These are phyloP conservation scores for Elysia chlorotica DNA, from an alignment of 1,140 invertebrate genomes.

Conservation along the genomic window DNA sequence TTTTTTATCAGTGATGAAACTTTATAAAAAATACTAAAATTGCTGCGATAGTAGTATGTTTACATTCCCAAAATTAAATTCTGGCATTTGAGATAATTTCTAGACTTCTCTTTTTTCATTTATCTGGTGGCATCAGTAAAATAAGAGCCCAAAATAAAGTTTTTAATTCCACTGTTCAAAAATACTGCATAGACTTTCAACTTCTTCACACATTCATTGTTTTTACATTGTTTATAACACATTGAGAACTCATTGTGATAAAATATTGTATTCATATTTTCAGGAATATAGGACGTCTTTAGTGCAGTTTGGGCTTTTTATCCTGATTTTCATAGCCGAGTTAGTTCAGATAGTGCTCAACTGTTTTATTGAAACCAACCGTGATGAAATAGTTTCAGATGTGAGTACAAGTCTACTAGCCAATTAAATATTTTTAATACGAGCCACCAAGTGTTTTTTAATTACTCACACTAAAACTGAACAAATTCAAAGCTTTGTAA, in stretches of 20 bases:
- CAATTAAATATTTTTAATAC: background rate
- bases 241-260: background rate
- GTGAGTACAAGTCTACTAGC: slow-evolving; percentile 5
- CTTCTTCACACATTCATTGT: background rate
- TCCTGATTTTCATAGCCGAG: background rate
- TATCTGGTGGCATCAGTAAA: background rate
- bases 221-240: background rate
- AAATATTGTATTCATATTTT: background rate
- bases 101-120: background rate
- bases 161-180: background rate
- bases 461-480: background rate
- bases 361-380: background rate
- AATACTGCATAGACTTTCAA: background rate
- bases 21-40: too few relatives aligned
- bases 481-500: background rate
- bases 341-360: background rate
- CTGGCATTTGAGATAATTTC: too few relatives aligned
- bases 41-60: too few relatives aligned
- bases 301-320: background rate
- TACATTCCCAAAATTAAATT: too few relatives aligned
- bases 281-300: background rate
- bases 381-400: background rate
- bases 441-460: background rate
- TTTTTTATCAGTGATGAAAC: too few relatives aligned
- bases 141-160: background rate